Base-by-base conservation (phyloP, 2,113 vertebrate species). In the Oenanthe melanoleuca region DNA sequence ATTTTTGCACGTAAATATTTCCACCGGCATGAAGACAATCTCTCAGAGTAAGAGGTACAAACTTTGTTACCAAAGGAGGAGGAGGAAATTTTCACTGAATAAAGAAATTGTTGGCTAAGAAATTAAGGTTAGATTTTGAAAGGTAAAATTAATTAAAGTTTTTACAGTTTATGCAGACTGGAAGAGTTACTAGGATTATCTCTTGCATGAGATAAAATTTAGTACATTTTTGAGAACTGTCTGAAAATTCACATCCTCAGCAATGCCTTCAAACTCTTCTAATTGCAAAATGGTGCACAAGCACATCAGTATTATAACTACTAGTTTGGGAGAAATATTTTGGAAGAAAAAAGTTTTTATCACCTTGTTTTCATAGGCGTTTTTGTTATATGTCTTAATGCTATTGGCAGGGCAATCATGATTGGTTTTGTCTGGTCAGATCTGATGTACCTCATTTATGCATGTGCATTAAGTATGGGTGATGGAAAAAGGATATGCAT, bases 21-120 rank as follows among this genome's bases (percentile, higher is more conserved):
- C 0, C 55, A 64, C 10, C 33, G 9, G 2, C 15, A 55, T 2
- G 2, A 23, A 66, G 28, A 8, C 4, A 66, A 6, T 10, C 1
- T 22, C 66, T 82, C 56, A 75, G 22, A 42, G 6, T 57, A 26
- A 81, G 56, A 40, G 2, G 1, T 33, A 33, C 12, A 34, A 6
- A 11, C 10, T 47, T 52, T 9, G 4, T 37, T 61, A 79, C 25
- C 11, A 59, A 55, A 63, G 29, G 26, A 92, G 38, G 5, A 52
- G 15, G 11, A 49, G 3, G 4, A 59, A 24, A 4, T 56, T 75
- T 88, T 72, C 45, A 34, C 6, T 23, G n/a, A 55, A 57, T 73
- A 73, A 77, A 88, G 6, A 49, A 21, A 66, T 33, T 33, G 1
- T 28, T 59, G 29, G 5, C 18, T 65, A 87, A 84, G 15, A 86